These are phyloP conservation scores for Sebastes elongatus DNA, from an alignment of 2,797 vertebrate species.

Conservation along the genomic window DNA sequence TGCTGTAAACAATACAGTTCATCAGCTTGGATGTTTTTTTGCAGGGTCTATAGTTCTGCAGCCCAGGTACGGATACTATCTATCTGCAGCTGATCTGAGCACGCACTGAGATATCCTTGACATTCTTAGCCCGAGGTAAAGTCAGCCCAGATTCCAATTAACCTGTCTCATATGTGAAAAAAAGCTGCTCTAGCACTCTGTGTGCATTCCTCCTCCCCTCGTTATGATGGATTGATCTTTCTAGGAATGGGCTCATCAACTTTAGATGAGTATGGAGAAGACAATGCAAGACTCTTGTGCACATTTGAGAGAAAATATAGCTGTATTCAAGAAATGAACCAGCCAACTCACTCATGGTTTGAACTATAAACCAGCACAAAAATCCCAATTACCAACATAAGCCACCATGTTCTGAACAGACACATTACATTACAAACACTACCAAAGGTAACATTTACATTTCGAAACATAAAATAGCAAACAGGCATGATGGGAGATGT, in stretches of 20 bases:
- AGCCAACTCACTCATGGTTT: too few relatives aligned
- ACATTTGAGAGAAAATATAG: too few relatives aligned
- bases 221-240: slow-evolving; percentile 60
- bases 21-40: background rate
- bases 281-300: background rate
- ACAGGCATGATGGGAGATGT: too few relatives aligned
- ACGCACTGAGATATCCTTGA: slow-evolving; percentile 60
- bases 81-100: slow-evolving; percentile 55
- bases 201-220: slow-evolving; percentile 65
- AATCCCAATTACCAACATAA: too few relatives aligned
- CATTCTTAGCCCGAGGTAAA: slow-evolving; percentile 74
- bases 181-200: slow-evolving; percentile 54
- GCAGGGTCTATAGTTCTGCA: background rate
- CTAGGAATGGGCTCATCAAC: slow-evolving; percentile 1
- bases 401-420: too few relatives aligned
- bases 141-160: slow-evolving; percentile 76
- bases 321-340: too few relatives aligned
- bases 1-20: background rate
- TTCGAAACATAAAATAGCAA: too few relatives aligned
- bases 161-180: slow-evolving; percentile 74
- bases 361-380: too few relatives aligned
- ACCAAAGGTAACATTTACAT: too few relatives aligned
- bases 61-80: background rate
- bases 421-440: too few relatives aligned
- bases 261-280: background rate